A percentile compares a stretch with the other conserved stretches of the same genome.
phyloP scores from a whole-genome alignment of 2,888 invertebrate species.

The Notocelia uddmanniana region DNA sequence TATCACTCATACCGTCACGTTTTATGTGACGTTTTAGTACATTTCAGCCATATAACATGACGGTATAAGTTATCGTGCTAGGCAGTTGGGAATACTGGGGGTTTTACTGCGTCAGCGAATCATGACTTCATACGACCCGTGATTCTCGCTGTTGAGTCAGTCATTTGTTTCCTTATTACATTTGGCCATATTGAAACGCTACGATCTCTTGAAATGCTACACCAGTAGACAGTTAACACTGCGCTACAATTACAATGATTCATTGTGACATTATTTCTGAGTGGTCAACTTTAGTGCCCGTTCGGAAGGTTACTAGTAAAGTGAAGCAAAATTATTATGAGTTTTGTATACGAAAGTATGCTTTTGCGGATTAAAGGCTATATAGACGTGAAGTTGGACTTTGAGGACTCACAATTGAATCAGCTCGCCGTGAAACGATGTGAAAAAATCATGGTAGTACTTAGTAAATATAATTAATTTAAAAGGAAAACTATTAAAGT shows the following conservation, averaged over 20 bases:
- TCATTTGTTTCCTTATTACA: slow-evolving; percentile 13
- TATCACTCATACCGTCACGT: too few relatives aligned
- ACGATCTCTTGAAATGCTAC: background rate
- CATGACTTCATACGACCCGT: slow-evolving; percentile 10
- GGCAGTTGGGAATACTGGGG: slow-evolving; percentile 16
- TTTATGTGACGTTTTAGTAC: too few relatives aligned
- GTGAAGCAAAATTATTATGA: background rate
- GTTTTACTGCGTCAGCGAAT: slow-evolving; percentile 15
- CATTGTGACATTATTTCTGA: background rate
- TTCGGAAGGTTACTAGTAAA: background rate
- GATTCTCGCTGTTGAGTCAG: slow-evolving; percentile 18
- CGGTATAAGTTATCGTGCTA: too few relatives aligned
- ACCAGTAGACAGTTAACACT: background rate
- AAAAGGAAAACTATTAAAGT: too few relatives aligned
- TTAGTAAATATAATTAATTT: too few relatives aligned
- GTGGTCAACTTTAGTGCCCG: background rate
- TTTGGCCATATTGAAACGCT: slow-evolving; percentile 14
- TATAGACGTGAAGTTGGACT: too few relatives aligned
- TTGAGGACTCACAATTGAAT: too few relatives aligned
- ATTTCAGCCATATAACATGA: too few relatives aligned
- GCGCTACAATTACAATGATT: slow-evolving; percentile 7
- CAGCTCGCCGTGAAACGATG: too few relatives aligned
- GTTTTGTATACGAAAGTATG: slow-evolving; percentile 9
- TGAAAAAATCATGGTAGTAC: too few relatives aligned
- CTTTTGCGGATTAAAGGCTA: too few relatives aligned